Base-by-base conservation (phyloP, 2,888 invertebrate species). In the Bhutanitis thaidina region DNA sequence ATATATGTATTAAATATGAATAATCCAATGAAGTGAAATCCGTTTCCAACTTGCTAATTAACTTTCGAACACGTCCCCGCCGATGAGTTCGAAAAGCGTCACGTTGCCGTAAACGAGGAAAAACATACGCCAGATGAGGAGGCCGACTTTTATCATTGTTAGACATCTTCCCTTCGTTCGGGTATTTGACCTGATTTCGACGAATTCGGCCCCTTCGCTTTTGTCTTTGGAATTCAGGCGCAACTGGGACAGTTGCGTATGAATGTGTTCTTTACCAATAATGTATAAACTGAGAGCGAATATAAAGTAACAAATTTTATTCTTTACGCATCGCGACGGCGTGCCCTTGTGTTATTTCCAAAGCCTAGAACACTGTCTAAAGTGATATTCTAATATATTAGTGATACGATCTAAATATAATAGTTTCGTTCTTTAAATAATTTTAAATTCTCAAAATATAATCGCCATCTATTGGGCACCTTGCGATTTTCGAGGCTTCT, bases 181-280 rank as follows among this genome's bases (percentile, higher is more conserved):
- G 48, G 35, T 25, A 35, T 40, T 48, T 35, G 48, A 48, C 48
- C 48, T 27, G 15, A 35, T 40, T 48, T 14, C 35, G 10, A 10
- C n/a, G 27, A 35, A 15, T 27, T 30, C 34, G 34, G 13, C 27
- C 15, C 13, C 32, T 20, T 15, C 13, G 25, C 39, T 13, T 48
- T 40, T 34, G 32, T 48, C 34, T 27, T 30, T 35, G 9, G 12
- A 13, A 39, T 29, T 36, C 35, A 15, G 36, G 7, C 12, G 20
- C 13, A 47, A 47, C 15, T 39, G 30, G 46, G 46, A 12, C 46
- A 16, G 4, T n/a, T 30, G 10, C 30, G n/a, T 3, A 30, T 30
- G 30, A n/a, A 30, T 30, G 4, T 3, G n/a, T n/a, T 30, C 30
- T 30, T 30, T 10, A 30, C 3, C 20, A 20, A 20, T 20, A 20